A percentile compares a stretch with the other conserved stretches of the same genome.
Evolutionary conservation across 2,113 vertebrate species (phyloP).

Genomic region (Myotis davidii): DNA sequence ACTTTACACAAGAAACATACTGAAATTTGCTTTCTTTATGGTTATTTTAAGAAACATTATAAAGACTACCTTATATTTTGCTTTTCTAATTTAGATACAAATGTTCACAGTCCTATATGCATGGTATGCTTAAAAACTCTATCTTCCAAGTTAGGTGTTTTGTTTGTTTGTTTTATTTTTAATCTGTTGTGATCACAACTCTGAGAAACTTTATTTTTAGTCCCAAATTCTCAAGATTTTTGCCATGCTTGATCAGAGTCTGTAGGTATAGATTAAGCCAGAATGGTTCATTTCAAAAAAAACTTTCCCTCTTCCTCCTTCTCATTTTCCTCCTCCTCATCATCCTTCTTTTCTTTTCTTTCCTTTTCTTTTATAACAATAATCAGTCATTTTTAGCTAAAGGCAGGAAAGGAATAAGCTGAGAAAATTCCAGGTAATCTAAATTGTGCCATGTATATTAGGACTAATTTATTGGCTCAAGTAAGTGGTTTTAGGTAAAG

Average conservation of each 20-base stretch:
- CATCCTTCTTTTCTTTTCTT: not conserved
- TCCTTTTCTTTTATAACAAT: not conserved
- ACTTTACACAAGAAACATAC: not conserved
- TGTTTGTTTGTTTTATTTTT: not conserved
- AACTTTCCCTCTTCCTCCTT: not conserved
- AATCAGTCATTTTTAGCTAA: not conserved
- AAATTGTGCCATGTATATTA: not conserved
- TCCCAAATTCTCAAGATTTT: slow-evolving; percentile 27
- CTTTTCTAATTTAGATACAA: slow-evolving; percentile 24
- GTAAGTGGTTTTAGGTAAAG: not conserved
- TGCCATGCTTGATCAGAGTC: slow-evolving; percentile 47
- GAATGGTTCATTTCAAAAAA: not conserved
- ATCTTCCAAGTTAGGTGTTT: slow-evolving; percentile 31
- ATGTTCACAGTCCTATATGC: not conserved
- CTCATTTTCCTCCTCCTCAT: not conserved
- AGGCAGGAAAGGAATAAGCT: not conserved
- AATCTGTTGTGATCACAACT: slow-evolving; percentile 23
- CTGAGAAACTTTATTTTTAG: slow-evolving; percentile 28
- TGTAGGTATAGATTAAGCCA: not conserved
- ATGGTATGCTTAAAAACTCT: not conserved
- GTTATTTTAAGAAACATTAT: not conserved
- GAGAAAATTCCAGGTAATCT: slow-evolving; percentile 34
- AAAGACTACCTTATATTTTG: slow-evolving; percentile 41
- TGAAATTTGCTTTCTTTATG: not conserved
- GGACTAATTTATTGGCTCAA: not conserved